Evolutionary conservation across 2,797 vertebrate genomes (phyloP).

Genomic region (Ispidina lecontei): DNA sequence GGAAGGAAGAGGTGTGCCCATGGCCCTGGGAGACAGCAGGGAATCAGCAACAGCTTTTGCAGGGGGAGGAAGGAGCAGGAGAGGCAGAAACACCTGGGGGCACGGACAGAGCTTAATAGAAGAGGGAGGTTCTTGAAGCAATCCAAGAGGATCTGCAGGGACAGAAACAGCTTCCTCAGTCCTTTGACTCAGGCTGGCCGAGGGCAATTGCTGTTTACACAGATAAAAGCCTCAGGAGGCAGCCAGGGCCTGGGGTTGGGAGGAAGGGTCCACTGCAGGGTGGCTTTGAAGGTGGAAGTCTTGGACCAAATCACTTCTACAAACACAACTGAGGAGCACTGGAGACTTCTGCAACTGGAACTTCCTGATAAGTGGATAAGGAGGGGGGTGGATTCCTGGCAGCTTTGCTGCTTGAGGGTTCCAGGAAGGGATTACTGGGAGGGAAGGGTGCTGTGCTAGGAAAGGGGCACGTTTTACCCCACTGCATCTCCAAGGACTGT

Average conservation of each 20-base stretch:
- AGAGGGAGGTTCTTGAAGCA: neutral
- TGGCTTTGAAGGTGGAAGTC: neutral
- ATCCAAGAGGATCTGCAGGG: neutral
- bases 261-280: neutral
- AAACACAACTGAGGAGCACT: neutral
- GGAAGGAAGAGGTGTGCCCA: neutral
- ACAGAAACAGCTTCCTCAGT: neutral
- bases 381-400: neutral
- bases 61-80: neutral
- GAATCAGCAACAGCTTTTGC: neutral
- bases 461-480: neutral
- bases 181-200: neutral
- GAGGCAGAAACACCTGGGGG: neutral
- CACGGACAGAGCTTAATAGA: accelerated
- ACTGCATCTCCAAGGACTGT: neutral
- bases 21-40: neutral
- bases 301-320: neutral
- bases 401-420: neutral
- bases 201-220: neutral
- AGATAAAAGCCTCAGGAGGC: neutral
- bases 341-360: neutral
- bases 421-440: neutral
- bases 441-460: neutral
- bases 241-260: neutral
- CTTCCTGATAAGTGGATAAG: neutral